Evolutionary conservation across 2,888 invertebrate genomes (phyloP).

Genomic region (Catocala nupta): DNA sequence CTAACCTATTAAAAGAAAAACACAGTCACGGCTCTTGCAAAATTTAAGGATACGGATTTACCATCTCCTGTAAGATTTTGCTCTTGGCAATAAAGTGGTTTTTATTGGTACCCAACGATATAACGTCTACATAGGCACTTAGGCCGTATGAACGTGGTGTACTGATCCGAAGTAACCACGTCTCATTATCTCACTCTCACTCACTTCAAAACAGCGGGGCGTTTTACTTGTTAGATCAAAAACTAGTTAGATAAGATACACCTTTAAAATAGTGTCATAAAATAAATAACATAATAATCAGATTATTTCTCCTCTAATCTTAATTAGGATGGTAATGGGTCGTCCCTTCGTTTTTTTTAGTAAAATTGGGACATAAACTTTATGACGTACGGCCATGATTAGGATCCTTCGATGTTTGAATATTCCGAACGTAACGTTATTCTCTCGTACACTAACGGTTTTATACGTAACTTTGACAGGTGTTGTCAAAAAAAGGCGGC

Average conservation of each 20-base stretch:
- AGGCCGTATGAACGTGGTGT: too few relatives aligned
- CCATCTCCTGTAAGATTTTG: too few relatives aligned
- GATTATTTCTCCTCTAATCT: slow-evolving; percentile 45
- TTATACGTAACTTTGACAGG: slow-evolving; percentile 6
- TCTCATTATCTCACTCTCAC: too few relatives aligned
- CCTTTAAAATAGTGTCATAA: slow-evolving; percentile 31
- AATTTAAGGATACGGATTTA: too few relatives aligned
- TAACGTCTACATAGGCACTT: too few relatives aligned
- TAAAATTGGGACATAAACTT: slow-evolving; percentile 47
- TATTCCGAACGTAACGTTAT: slow-evolving; percentile 3
- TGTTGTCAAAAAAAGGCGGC: background rate
- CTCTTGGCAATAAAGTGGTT: too few relatives aligned
- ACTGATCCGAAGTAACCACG: too few relatives aligned
- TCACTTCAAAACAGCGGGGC: slow-evolving; percentile 24
- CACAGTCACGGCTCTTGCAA: too few relatives aligned
- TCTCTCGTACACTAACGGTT: slow-evolving; percentile 17
- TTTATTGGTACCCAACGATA: too few relatives aligned
- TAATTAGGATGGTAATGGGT: slow-evolving; percentile 46
- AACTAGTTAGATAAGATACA: slow-evolving; percentile 25
- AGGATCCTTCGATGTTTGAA: slow-evolving; percentile 27
- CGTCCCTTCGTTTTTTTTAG: slow-evolving; percentile 25
- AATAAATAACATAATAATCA: slow-evolving; percentile 49
- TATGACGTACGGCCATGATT: slow-evolving; percentile 58
- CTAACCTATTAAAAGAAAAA: too few relatives aligned
- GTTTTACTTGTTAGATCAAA: slow-evolving; percentile 26